These are phyloP conservation scores for Sylvietta virens DNA, from an alignment of 2,113 vertebrate species.

Conservation along the genomic window DNA sequence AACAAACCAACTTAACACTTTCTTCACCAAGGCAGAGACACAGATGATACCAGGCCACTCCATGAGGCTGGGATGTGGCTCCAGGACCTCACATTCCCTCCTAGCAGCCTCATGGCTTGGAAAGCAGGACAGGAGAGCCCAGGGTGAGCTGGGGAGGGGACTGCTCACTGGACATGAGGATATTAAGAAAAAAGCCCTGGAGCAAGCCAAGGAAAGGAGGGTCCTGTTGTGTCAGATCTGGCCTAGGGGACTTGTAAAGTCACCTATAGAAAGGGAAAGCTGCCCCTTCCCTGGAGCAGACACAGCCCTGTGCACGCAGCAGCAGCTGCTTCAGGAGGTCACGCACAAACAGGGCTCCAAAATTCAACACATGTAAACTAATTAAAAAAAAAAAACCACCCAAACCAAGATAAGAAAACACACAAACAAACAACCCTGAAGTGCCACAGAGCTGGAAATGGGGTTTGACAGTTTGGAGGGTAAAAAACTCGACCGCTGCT, in stretches of 20 bases:
- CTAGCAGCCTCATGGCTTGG: accelerated
- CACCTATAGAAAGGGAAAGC: neutral
- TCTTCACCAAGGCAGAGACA: neutral
- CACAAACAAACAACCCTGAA: neutral
- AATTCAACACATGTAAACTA: neutral
- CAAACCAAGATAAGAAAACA: neutral
- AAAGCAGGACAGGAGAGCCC: neutral
- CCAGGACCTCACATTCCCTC: neutral
- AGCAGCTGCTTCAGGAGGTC: neutral
- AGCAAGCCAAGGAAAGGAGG: neutral
- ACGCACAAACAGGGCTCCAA: neutral
- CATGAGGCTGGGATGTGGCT: accelerated
- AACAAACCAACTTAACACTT: neutral
- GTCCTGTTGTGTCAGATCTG: neutral
- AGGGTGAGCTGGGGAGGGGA: accelerated
- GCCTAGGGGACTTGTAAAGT: neutral
- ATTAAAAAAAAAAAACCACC: neutral
- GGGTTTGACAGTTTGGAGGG: neutral
- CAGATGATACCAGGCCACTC: neutral
- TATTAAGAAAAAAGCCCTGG: neutral
- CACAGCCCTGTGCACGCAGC: neutral
- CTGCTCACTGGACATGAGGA: accelerated
- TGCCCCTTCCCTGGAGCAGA: neutral
- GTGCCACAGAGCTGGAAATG: neutral
- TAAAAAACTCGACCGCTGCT: neutral